These are phyloP conservation scores for Idaea dimidiata DNA, from an alignment of 2,888 invertebrate genomes.

Conservation along the genomic window DNA sequence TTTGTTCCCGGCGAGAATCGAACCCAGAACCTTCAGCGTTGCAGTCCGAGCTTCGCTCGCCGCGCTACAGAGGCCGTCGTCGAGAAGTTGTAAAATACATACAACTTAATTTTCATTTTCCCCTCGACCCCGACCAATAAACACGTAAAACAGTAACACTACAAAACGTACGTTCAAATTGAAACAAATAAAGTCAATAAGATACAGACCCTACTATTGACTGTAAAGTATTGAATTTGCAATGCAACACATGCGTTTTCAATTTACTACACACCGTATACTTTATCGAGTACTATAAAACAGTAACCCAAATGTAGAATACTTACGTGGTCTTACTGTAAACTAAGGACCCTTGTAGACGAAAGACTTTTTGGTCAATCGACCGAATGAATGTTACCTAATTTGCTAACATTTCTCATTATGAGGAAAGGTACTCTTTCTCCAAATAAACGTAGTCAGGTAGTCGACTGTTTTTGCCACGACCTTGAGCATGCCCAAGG, in stretches of 20 bases:
- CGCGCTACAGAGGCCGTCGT: too few species aligned
- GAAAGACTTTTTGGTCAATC: background rate
- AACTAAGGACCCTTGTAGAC: background rate
- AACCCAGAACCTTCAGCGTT: too few species aligned
- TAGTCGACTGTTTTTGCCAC: too few species aligned
- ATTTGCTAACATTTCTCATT: background rate
- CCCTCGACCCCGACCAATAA: background rate
- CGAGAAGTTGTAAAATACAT: background rate
- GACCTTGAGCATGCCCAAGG: too few species aligned
- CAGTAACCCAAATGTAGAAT: conserved; percentile 6
- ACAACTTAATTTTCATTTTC: background rate
- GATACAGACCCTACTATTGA: background rate
- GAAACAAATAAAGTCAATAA: conserved; percentile 1
- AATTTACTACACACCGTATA: conserved; percentile 10
- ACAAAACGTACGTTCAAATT: background rate
- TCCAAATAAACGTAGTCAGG: too few species aligned
- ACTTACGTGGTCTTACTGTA: conserved; percentile 15
- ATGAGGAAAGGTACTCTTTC: too few species aligned
- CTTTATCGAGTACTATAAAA: conserved; percentile 17
- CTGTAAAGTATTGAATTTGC: background rate
- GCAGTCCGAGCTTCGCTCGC: too few species aligned
- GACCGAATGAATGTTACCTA: background rate
- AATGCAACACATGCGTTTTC: conserved; percentile 1
- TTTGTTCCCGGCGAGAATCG: too few species aligned
- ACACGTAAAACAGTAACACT: background rate